A percentile compares a stretch with the other conserved stretches of the same genome.
Evolutionary conservation across 1,140 invertebrate genomes (phyloP).

Genomic region (Drosophila novamexicana): DNA sequence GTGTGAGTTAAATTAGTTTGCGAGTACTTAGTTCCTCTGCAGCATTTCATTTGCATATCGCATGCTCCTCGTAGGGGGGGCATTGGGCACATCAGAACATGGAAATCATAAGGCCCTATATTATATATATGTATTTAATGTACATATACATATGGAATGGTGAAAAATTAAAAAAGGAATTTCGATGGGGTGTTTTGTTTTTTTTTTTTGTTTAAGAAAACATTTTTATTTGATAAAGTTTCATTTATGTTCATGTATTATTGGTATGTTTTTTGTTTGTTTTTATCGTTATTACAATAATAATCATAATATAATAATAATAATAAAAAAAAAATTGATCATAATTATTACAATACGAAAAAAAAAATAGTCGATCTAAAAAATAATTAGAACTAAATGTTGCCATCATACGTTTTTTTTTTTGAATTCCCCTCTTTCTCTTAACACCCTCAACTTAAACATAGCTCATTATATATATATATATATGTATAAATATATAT

Average conservation of each 20-base stretch:
- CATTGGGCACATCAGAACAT: slow-evolving; percentile 22
- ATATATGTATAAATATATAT: slow-evolving; percentile 32
- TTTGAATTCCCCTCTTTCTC: slow-evolving; percentile 10
- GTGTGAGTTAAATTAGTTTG: slow-evolving; percentile 36
- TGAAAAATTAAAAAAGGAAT: slow-evolving; percentile 59
- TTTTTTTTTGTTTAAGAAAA: slow-evolving; percentile 71
- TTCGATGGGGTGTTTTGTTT: slow-evolving; percentile 54
- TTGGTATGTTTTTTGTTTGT: slow-evolving; percentile 71
- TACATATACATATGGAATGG: slow-evolving; percentile 10
- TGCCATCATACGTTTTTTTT: slow-evolving; percentile 23
- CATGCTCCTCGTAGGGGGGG: slow-evolving; percentile 16
- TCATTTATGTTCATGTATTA: slow-evolving; percentile 76
- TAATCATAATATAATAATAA: slow-evolving; percentile 52
- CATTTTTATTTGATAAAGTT: slow-evolving; percentile 81
- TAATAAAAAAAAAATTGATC: slow-evolving; percentile 66
- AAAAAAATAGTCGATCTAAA: slow-evolving; percentile 50
- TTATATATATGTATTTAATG: slow-evolving; percentile 1
- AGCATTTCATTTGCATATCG: slow-evolving; percentile 39
- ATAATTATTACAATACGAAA: slow-evolving; percentile 66
- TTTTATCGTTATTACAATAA: slow-evolving; percentile 57
- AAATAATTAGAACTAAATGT: slow-evolving; percentile 66
- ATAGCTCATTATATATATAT: slow-evolving; percentile 44
- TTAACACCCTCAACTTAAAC: slow-evolving; percentile 28
- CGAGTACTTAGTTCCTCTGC: slow-evolving; percentile 73
- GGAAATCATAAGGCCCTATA: slow-evolving; percentile 41